phyloP scores from a whole-genome alignment of 1,140 invertebrate genomes.

The Lineus longissimus region DNA sequence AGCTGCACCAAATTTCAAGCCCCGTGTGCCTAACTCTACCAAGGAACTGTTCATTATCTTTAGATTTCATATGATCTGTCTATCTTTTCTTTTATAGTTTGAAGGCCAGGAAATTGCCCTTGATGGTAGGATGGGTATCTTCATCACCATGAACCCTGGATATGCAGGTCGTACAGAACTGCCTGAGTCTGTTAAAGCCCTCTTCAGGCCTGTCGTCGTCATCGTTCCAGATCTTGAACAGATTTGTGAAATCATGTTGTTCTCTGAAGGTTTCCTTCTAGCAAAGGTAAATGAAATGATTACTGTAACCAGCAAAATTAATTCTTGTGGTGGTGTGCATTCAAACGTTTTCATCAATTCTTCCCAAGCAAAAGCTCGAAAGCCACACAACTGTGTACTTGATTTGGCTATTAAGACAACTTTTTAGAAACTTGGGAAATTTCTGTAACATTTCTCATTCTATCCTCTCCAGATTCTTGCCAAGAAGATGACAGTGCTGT shows the following conservation, averaged over 20 bases:
- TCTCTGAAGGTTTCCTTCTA: constrained; percentile 82
- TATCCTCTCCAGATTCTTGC: constrained; percentile 65
- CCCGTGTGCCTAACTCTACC: too few relatives aligned
- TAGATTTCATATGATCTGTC: constrained; percentile 13
- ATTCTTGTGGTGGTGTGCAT: too few relatives aligned
- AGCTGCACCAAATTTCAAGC: too few relatives aligned
- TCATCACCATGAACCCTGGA: constrained; percentile 91
- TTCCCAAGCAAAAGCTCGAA: too few relatives aligned
- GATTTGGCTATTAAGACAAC: background rate
- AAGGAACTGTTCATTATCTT: too few relatives aligned
- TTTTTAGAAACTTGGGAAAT: too few relatives aligned
- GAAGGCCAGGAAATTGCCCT: constrained; percentile 77
- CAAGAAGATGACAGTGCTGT: constrained; percentile 89
- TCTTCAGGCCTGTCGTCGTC: constrained; percentile 85
- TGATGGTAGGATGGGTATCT: constrained; percentile 81
- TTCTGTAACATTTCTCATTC: background rate
- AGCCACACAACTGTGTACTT: too few relatives aligned
- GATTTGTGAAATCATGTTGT: constrained; percentile 86
- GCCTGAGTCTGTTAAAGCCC: constrained; percentile 83
- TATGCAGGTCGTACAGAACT: constrained; percentile 84
- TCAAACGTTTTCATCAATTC: too few relatives aligned
- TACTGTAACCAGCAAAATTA: too few relatives aligned
- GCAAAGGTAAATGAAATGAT: constrained; percentile 73
- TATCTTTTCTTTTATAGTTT: constrained; percentile 61
- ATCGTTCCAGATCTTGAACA: constrained; percentile 83